Evolutionary conservation across 2,888 invertebrate genomes (phyloP).

Genomic region (Thera obeliscata): DNA sequence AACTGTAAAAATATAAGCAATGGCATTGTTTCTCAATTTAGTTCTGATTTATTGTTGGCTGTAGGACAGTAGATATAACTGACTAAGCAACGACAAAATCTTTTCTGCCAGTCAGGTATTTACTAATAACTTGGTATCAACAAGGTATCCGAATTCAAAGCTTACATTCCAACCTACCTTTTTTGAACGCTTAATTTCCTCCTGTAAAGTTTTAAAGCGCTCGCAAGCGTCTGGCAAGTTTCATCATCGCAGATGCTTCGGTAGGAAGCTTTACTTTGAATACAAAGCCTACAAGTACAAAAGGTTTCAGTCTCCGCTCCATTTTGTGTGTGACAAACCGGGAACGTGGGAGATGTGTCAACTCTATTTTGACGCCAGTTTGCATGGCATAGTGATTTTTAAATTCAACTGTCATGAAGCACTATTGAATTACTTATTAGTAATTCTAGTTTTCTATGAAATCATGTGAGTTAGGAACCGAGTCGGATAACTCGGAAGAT

Average conservation of each 20-base stretch:
- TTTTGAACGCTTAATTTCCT: slow-evolving; percentile 79
- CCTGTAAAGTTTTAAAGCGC: slow-evolving; percentile 82
- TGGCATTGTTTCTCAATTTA: too few relatives aligned
- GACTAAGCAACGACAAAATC: neutral
- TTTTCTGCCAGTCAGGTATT: neutral
- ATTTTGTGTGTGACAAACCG: slow-evolving; percentile 80
- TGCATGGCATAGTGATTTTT: slow-evolving; percentile 44
- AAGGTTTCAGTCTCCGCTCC: slow-evolving; percentile 77
- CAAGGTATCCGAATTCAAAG: slow-evolving; percentile 10
- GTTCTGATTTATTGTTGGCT: too few relatives aligned
- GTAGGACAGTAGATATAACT: neutral
- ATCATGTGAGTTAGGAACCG: too few relatives aligned
- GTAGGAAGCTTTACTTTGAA: slow-evolving; percentile 81
- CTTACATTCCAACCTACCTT: slow-evolving; percentile 41
- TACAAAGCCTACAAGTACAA: slow-evolving; percentile 83
- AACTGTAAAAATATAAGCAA: too few relatives aligned
- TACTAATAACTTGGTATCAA: neutral
- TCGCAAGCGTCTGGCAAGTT: slow-evolving; percentile 83
- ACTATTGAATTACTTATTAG: neutral
- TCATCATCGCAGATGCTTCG: slow-evolving; percentile 81
- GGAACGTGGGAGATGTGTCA: slow-evolving; percentile 74
- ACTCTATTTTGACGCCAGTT: slow-evolving; percentile 66
- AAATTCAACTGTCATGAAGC: neutral
- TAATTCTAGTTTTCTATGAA: neutral
- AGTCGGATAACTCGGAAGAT: too few relatives aligned